Evolutionary conservation across 2,888 invertebrate genomes (phyloP), one percentile per base, ranked within the genome.

Genomic region (Vanessa cardui): DNA sequence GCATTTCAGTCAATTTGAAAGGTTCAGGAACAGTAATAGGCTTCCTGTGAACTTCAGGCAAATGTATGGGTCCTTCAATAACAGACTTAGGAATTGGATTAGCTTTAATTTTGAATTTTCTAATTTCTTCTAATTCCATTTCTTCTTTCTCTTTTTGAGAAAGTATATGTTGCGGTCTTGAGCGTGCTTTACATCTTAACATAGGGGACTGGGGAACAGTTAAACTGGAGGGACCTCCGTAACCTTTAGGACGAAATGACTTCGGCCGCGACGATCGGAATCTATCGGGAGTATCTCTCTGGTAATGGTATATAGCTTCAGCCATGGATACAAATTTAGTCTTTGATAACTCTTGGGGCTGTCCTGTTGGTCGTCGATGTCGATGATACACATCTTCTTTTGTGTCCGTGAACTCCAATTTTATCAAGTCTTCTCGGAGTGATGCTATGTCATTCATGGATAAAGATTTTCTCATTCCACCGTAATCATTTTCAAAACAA

Each of bases 41-140:
- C 75, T 95, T 95, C 64, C 87, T 94, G 0, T 84, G 80, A 0
- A 94, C 86, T 58, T 92, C 88, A 6, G 93, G 92, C n/a, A 93
- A 87, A 70, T 86, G 81, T 68, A 88, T 88, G 16, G 90, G 79
- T 2, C 93, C 94, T 71, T 92, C 88, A 46, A 95, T 83, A 4
- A 95, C 93, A 70, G 93, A 94, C 73, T 92, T 92, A 62, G 94
- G 95, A 59, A 96, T 84, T 3, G 96, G 95, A 66, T 94, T 90
- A 0, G 96, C 95, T 83, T 95, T 96, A 39, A 96, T 94, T 83
- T 94, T 94, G 78, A 94, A 94, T 88, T 94, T 95, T 78, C 93
- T 94, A 12, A 95, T 92, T 81, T 96, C 95, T 79, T 95, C 94
- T 0, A 94, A 71, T 80, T 95, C 95, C 74, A 93, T 77, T 70